Conservation (phyloP, 2,888 invertebrate species). For the Drosophila atripex region DNA sequence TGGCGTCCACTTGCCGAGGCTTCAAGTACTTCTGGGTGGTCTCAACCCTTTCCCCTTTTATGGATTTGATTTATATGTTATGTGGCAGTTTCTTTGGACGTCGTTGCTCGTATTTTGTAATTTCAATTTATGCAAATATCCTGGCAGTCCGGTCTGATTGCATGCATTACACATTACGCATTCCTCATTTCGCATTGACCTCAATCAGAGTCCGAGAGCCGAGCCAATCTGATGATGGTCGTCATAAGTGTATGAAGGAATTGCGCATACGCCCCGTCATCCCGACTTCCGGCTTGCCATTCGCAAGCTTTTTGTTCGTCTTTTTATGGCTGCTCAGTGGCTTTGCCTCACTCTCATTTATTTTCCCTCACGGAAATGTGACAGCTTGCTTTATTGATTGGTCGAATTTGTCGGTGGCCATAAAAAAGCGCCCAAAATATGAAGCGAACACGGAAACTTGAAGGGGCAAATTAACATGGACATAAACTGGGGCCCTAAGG, state of each 20-base stretch:
- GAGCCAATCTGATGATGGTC: constrained; percentile 13
- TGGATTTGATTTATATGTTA: constrained; percentile 44
- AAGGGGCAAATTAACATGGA: constrained; percentile 62
- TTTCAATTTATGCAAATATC: constrained; percentile 45
- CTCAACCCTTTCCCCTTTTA: background rate
- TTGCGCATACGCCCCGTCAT: constrained; percentile 40
- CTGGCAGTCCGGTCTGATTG: constrained; percentile 24
- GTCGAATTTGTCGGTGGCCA: constrained; percentile 32
- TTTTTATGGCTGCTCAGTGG: constrained; percentile 28
- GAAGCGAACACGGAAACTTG: constrained; percentile 50
- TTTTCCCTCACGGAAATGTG: constrained; percentile 17
- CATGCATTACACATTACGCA: constrained; percentile 37
- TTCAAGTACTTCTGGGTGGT: constrained; percentile 10
- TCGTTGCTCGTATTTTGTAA: constrained; percentile 17
- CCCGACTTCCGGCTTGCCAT: constrained; percentile 10
- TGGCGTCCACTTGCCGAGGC: constrained; percentile 39
- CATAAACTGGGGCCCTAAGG: constrained; percentile 54
- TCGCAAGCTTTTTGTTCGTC: constrained; percentile 19
- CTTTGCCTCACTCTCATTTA: background rate
- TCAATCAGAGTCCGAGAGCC: constrained; percentile 1
- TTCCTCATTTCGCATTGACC: constrained; percentile 26
- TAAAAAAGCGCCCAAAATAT: constrained; percentile 44
- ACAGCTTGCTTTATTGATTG: constrained; percentile 52
- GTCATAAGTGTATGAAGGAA: background rate
- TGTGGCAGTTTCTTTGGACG: constrained; percentile 19